Evolutionary conservation across 2,113 vertebrate genomes (phyloP), one percentile per base, ranked within the genome.

Genomic region (Cyanoderma ruficeps): DNA sequence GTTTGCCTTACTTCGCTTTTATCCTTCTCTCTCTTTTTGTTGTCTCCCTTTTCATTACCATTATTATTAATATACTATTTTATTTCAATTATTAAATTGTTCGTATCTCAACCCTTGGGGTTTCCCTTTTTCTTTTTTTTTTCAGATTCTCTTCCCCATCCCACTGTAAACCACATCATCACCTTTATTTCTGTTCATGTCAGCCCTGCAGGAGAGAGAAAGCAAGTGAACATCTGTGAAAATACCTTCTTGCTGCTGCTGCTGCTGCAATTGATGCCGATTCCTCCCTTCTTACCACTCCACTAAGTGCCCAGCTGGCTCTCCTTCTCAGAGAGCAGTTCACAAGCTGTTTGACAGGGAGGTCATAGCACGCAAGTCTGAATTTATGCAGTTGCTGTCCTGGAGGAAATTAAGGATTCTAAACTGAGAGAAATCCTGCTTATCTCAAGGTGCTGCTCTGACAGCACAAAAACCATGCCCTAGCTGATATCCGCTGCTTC

Each of bases 321-420:
- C 52, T 75, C 27, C 71, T 61, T 72, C 74, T 53, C 52, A 0
- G 42, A 71, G 56, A 59, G 68, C 17, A 0, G 83, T 33, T 89
- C 90, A 79, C 90, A 80, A 85, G 70, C 71, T 83, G 67, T 28
- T 87, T 83, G 74, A 81, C 69, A 87, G n/a, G 44, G 77, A 93
- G 83, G 69, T 79, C 25, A 10, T 28, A 89, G 84, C 0, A 15
- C n/a, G 74, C n/a, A 30, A 68, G 89, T 24, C 74, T 82, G 77
- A 89, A 92, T 94, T 93, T 82, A 85, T 87, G 72, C 67, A 55
- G 77, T 50, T 80, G 68, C 80, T 80, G 42, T 94, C 91, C 94
- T 87, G 64, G 81, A 94, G 80, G 88, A 93, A 95, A 94, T 96
- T 74, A 93, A 87, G 68, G 74, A 96, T 83, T 93, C 83, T 69